A percentile compares a stretch with the other conserved stretches of the same genome.
Evolutionary conservation across 1,140 invertebrate species (phyloP).

Genomic region (Ladona fulva): DNA sequence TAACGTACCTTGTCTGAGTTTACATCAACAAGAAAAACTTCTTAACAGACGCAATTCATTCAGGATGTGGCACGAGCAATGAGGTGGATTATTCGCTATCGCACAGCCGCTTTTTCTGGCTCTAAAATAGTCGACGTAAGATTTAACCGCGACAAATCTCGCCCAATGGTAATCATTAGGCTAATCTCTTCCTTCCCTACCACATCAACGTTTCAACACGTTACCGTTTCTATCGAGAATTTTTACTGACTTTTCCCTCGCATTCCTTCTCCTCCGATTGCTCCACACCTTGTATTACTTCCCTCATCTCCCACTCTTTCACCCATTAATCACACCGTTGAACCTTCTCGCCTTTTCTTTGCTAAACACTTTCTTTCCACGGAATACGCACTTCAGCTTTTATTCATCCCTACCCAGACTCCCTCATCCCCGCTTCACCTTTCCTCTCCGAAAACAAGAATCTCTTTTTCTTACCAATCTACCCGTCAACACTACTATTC

Average conservation of each 20-base stretch:
- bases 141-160: neutral
- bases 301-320: neutral
- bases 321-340: neutral
- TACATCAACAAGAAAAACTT: no score
- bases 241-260: slow-evolving; percentile 37
- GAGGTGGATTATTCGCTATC: no score
- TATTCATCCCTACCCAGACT: neutral
- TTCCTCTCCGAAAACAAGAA: slow-evolving; percentile 14
- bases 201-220: neutral
- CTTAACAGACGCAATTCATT: no score
- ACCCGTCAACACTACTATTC: neutral
- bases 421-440: slow-evolving; percentile 1
- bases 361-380: neutral
- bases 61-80: no score
- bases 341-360: neutral
- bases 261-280: neutral
- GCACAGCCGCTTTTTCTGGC: no score
- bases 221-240: neutral
- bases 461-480: slow-evolving; percentile 2
- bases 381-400: neutral
- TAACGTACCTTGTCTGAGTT: no score
- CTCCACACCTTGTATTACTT: neutral
- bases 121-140: neutral
- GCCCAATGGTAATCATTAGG: neutral
- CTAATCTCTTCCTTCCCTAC: neutral